Evolutionary conservation across 2,888 invertebrate genomes (phyloP).

Genomic region (Megalurothrips usitatus): DNA sequence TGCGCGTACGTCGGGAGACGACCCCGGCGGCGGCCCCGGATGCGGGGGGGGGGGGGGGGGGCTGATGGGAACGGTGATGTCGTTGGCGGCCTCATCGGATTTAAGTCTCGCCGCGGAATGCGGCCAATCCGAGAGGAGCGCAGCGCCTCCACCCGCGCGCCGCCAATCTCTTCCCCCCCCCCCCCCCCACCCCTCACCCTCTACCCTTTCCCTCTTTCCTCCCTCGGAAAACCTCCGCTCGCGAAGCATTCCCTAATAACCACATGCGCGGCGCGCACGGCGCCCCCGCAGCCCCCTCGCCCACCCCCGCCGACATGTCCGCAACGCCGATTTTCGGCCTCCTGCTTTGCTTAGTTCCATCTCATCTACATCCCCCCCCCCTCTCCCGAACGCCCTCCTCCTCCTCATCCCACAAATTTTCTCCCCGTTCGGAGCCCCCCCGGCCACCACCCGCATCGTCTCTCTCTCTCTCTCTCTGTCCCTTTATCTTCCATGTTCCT

Average conservation of each 20-base stretch:
- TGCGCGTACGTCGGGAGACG: too few relatives aligned
- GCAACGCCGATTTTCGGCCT: too few relatives aligned
- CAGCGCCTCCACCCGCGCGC: background rate
- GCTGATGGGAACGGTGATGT: background rate
- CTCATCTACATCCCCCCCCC: too few relatives aligned
- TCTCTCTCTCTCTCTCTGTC: background rate
- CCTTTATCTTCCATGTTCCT: background rate
- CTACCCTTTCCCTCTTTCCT: too few relatives aligned
- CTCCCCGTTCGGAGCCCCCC: background rate
- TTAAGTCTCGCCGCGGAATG: too few relatives aligned
- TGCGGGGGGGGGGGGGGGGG: too few relatives aligned
- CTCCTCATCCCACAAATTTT: too few relatives aligned
- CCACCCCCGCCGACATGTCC: background rate
- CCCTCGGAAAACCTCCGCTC: too few relatives aligned
- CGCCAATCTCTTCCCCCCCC: background rate
- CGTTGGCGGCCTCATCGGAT: background rate
- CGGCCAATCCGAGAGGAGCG: background rate
- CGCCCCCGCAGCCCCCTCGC: background rate
- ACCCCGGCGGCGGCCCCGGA: too few relatives aligned
- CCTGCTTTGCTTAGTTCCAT: too few relatives aligned
- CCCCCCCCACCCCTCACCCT: background rate
- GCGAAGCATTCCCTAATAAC: too few relatives aligned
- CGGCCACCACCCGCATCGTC: background rate
- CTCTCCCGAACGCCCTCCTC: too few relatives aligned
- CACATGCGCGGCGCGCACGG: background rate